Conservation (phyloP, 2,888 invertebrate species). For the Camptogramma bilineatum region DNA sequence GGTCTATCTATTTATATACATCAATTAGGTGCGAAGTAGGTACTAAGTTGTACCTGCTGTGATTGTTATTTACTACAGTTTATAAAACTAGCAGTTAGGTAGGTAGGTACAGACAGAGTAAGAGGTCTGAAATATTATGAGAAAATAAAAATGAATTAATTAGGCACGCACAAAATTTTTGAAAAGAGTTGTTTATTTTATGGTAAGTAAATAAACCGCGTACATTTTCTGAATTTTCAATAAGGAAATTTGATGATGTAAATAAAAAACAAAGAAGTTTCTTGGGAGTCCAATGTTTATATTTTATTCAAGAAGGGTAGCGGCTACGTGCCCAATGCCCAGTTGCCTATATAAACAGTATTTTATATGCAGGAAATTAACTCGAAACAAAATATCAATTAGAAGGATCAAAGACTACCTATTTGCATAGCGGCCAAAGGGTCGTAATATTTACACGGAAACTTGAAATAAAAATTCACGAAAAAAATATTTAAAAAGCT, state of each 20-base stretch:
- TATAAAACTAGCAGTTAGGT: no score
- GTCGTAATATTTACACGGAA: conserved; percentile 57
- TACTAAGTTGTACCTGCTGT: no score
- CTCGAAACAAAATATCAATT: conserved; percentile 61
- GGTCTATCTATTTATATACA: no score
- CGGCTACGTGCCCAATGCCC: conserved; percentile 42
- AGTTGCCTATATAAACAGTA: conserved; percentile 39
- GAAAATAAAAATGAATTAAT: neutral
- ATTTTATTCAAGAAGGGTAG: conserved; percentile 41
- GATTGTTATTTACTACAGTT: no score
- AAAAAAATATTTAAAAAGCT: conserved; percentile 52
- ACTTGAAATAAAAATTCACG: conserved; percentile 53
- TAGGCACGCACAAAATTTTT: neutral
- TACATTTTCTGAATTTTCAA: conserved; percentile 29
- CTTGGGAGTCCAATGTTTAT: conserved; percentile 32
- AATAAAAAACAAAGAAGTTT: conserved; percentile 36
- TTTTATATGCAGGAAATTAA: conserved; percentile 50
- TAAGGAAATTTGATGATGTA: conserved; percentile 30
- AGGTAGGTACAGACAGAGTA: no score
- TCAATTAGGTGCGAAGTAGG: no score
- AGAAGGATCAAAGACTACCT: conserved; percentile 61
- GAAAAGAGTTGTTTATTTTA: conserved; percentile 3
- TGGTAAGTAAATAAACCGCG: conserved; percentile 13
- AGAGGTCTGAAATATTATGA: neutral
- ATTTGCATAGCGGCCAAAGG: conserved; percentile 56